Evolutionary conservation across 2,797 vertebrate genomes (phyloP).

Genomic region (Enteromius radiatus): DNA sequence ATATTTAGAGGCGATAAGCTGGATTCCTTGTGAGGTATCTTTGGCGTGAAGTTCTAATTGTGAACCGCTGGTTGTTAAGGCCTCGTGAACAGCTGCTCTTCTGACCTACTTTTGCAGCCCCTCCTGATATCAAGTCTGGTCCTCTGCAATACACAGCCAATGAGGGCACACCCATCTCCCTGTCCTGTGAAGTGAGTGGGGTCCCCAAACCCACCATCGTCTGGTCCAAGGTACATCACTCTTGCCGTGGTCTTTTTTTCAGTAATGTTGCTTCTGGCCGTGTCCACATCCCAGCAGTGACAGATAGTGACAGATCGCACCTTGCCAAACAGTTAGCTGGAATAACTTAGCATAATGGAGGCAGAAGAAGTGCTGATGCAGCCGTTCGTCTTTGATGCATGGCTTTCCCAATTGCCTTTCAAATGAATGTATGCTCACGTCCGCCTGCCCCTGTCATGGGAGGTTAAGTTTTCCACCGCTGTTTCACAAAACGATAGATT

Average conservation of each 20-base stretch:
- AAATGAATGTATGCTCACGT: constrained; percentile 25
- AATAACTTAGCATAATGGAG: constrained; percentile 14
- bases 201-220: constrained; percentile 81
- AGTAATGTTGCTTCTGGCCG: constrained; percentile 52
- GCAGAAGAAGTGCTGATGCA: constrained; percentile 36
- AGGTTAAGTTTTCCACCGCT: constrained; percentile 20
- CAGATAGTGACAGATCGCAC: constrained; percentile 37
- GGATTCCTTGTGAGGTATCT: constrained; percentile 36
- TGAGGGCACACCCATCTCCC: constrained; percentile 79
- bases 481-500: constrained; percentile 26
- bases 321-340: constrained; percentile 46
- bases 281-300: constrained; percentile 43
- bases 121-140: constrained; percentile 85
- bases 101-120: constrained; percentile 77
- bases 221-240: constrained; percentile 88
- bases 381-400: constrained; percentile 37
- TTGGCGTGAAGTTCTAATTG: constrained; percentile 40
- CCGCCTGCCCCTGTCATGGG: not conserved
- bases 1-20: constrained; percentile 45
- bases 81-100: constrained; percentile 52
- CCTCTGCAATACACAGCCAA: constrained; percentile 81
- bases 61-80: constrained; percentile 49
- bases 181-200: constrained; percentile 82
- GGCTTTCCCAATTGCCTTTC: constrained; percentile 6
- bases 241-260: constrained; percentile 20